Percentiles rank a stretch among this genome's conserved stretches.
Conservation (phyloP, 2,797 vertebrate genomes). For the Buphagus erythrorhynchus region DNA sequence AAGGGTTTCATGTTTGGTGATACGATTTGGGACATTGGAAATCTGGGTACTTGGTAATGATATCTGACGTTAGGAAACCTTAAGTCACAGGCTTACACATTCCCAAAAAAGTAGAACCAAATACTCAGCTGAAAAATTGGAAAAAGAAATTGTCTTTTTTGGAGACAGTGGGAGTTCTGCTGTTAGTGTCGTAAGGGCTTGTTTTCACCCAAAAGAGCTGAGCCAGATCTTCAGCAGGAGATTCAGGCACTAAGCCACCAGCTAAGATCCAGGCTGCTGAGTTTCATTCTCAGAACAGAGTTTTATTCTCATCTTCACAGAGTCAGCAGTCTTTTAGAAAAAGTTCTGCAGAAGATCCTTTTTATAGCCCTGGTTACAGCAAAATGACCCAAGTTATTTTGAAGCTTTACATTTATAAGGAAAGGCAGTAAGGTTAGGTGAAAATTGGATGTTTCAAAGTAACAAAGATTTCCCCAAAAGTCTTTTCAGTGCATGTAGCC, state of each 20-base stretch:
- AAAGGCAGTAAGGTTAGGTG: background rate
- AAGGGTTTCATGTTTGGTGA: background rate
- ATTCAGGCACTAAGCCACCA: background rate
- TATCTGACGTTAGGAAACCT: background rate
- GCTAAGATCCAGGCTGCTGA: background rate
- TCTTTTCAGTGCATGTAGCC: background rate
- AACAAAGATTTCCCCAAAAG: background rate
- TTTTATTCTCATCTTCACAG: slow-evolving; percentile 27
- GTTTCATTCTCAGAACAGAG: background rate
- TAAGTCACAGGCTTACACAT: background rate
- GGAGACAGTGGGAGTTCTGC: background rate
- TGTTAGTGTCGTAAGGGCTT: background rate
- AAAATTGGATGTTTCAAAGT: background rate
- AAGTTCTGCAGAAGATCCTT: background rate
- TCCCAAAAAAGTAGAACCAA: background rate
- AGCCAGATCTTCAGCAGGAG: background rate
- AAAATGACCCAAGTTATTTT: background rate
- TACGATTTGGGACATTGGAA: background rate
- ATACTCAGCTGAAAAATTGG: background rate
- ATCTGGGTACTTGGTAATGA: background rate
- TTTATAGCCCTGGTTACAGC: background rate
- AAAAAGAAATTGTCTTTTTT: background rate
- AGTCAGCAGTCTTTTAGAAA: background rate
- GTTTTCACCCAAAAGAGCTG: background rate
- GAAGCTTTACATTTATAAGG: background rate